Conservation (phyloP, 2,797 vertebrate species). For the Cephalopachus bancanus region DNA sequence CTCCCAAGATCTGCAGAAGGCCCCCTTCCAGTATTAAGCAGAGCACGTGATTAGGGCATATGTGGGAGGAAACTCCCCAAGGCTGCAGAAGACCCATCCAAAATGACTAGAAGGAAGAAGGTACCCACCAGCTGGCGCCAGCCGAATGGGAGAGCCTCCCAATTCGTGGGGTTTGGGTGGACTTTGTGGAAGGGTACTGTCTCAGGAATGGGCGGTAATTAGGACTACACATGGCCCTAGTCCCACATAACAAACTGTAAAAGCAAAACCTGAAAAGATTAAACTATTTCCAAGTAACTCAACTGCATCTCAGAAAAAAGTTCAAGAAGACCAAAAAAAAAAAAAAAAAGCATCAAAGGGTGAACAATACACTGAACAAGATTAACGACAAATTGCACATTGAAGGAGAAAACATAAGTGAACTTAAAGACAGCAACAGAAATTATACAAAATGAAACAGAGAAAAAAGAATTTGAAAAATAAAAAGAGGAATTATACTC, state of each 20-base stretch:
- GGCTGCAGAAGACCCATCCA: background rate
- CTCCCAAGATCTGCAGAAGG: background rate
- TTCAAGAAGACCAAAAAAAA: background rate
- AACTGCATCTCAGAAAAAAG: background rate
- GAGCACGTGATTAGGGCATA: background rate
- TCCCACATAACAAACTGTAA: background rate
- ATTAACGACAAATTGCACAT: background rate
- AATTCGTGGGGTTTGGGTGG: background rate
- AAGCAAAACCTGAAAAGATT: slow-evolving; percentile 3
- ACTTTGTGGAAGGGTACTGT: background rate
- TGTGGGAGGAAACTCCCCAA: background rate
- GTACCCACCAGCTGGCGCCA: background rate
- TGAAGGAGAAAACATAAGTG: background rate
- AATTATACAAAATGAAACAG: background rate
- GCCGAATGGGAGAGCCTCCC: background rate
- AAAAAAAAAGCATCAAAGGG: background rate
- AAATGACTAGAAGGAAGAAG: background rate
- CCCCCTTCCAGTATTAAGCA: background rate
- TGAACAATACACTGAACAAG: background rate
- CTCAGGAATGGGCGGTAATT: background rate
- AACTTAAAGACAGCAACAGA: background rate
- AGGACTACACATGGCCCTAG: background rate
- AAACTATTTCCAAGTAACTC: slow-evolving; percentile 28
- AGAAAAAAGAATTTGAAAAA: background rate
- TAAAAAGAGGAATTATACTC: no score